Base-by-base conservation (phyloP, 92 coral and sea anemone species). In the Siderastrea radians region DNA sequence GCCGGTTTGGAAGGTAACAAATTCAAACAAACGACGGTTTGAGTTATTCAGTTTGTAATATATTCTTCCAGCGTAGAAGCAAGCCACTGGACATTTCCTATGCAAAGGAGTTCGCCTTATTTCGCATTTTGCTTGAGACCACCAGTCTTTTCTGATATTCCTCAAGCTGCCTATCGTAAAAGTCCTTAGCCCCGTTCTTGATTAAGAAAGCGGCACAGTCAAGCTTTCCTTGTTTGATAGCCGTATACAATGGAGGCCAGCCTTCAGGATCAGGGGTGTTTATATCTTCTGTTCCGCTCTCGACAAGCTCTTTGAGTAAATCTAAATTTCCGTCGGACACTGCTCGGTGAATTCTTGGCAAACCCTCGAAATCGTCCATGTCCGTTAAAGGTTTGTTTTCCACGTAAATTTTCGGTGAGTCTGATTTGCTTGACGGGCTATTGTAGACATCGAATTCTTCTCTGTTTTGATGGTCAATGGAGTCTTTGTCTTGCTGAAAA, bases 181-280 rank as follows among this genome's bases (percentile, higher is more conserved):
- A 94, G 79, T 92, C 97, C 0, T 59, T 74, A 7, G 97, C 95
- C 2, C 93, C 95, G 7, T 92, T 87, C 76, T 94, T 94, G 53
- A 94, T 58, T 59, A 94, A 80, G 47, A 58, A 79, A 19, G 94
- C 87, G 2, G 97, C 95, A 68, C 97, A 94, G 3, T 92, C 90
- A 7, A 80, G 75, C 43, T 90, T 54, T 6, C 89, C 87, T 9
- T 74, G 71, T 13, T 82, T 84, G 77, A 94, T 94, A 10, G 97
- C 97, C 1, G 97, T 83, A 15, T 94, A 93, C 13, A 94, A 74
- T 55, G 97, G 97, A 19, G 97, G 97, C 97, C 97, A 94, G 1
- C 97, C 97, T 6, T 94, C 90, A 1, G 75, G 44, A 74, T 94
- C 97, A 45, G 91, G 92, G 52, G 89, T 78, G 50, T 94, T 90